Evolutionary conservation across 2,113 vertebrate species (phyloP).

Genomic region (Stictonetta naevosa): DNA sequence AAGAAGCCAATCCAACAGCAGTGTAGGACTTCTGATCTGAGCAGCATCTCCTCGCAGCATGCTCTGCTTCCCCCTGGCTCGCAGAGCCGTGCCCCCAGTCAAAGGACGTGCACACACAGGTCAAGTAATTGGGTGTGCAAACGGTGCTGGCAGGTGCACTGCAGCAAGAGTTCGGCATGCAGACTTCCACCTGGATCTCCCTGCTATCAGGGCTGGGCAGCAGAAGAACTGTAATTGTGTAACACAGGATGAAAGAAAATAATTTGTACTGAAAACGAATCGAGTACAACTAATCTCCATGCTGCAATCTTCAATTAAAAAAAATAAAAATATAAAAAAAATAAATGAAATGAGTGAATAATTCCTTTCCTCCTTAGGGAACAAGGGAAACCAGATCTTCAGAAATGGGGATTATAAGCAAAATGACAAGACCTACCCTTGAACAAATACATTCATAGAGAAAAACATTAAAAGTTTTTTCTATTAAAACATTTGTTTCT

Average conservation of each 20-base stretch:
- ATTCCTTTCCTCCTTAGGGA: not conserved
- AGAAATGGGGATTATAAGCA: not conserved
- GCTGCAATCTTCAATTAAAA: conserved; percentile 31
- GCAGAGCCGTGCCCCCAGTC: accelerated
- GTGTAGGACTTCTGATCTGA: not conserved
- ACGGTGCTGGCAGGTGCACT: not conserved
- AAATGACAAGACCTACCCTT: conserved; percentile 7
- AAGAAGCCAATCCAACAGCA: not conserved
- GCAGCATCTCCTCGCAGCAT: not conserved
- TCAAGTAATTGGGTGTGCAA: not conserved
- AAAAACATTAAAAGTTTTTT: not conserved
- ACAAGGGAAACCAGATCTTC: conserved; percentile 18
- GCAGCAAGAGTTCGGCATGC: accelerated
- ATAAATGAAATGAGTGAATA: conserved; percentile 22
- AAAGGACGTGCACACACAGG: accelerated
- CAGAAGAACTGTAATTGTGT: not conserved
- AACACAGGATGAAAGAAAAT: not conserved
- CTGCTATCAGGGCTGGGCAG: not conserved
- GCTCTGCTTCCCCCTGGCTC: not conserved
- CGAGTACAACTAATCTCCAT: not conserved
- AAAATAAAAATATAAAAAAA: conserved; percentile 29
- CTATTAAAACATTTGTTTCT: conserved; percentile 51
- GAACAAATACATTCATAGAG: not conserved
- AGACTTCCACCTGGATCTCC: not conserved
- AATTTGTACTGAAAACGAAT: conserved; percentile 13